These are phyloP conservation scores for Chymomyza fuscimana DNA, from an alignment of 2,888 invertebrate species.

Conservation along the genomic window DNA sequence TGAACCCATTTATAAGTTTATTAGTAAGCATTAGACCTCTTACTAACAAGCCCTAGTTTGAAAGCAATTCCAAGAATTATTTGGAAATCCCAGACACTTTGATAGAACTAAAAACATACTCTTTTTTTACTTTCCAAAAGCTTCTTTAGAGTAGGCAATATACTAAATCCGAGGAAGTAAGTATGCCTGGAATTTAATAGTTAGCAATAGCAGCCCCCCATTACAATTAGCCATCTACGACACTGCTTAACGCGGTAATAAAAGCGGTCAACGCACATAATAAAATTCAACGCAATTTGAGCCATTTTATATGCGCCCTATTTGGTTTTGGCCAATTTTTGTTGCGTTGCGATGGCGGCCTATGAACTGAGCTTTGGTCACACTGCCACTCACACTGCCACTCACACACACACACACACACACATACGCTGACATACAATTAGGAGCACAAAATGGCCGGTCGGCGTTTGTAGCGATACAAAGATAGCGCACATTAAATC, in stretches of 20 bases:
- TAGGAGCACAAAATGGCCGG: not conserved
- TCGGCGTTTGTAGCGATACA: conserved; percentile 24
- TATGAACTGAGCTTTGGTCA: not conserved
- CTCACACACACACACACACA: conserved; percentile 8
- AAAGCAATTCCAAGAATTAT: too few relatives aligned
- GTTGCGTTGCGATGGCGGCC: not conserved
- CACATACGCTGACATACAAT: not conserved
- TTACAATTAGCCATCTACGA: too few relatives aligned
- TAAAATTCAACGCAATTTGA: conserved; percentile 30
- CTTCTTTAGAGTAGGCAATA: too few relatives aligned
- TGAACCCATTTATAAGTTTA: too few relatives aligned
- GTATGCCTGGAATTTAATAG: too few relatives aligned
- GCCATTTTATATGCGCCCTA: not conserved
- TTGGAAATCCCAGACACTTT: too few relatives aligned
- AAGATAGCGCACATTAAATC: conserved; percentile 30
- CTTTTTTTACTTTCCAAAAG: too few relatives aligned
- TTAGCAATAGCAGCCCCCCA: too few relatives aligned
- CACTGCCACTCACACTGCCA: conserved; percentile 24
- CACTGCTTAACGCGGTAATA: conserved; percentile 15
- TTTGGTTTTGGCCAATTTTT: not conserved
- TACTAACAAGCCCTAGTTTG: too few relatives aligned
- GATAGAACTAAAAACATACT: too few relatives aligned
- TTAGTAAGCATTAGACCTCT: too few relatives aligned
- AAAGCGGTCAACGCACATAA: conserved; percentile 38
- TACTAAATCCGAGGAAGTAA: too few relatives aligned